A percentile compares a stretch with the other conserved stretches of the same genome.
Conservation (phyloP, 2,797 vertebrate species). For the Eleutherodactylus coqui region DNA sequence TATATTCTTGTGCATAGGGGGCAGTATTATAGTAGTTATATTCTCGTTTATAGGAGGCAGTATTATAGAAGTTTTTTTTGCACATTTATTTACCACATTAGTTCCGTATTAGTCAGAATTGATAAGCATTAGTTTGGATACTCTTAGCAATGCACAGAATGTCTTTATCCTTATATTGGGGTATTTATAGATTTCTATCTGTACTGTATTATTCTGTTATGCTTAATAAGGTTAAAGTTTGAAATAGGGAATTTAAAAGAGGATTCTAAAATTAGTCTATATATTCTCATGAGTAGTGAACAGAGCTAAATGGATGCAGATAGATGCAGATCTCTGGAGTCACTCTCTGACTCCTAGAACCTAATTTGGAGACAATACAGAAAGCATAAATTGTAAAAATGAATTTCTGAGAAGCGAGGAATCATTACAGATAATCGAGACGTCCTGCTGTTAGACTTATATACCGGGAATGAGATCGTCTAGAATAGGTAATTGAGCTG, state of each 20-base stretch:
- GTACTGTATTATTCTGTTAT: neutral
- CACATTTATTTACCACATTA: too few relatives aligned
- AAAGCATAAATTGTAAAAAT: conserved; percentile 7
- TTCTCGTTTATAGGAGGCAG: too few relatives aligned
- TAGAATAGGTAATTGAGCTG: neutral
- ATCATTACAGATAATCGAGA: conserved; percentile 7
- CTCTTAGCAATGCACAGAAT: neutral
- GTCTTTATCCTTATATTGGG: neutral
- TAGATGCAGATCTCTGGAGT: neutral
- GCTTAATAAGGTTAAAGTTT: neutral
- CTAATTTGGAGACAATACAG: conserved; percentile 2
- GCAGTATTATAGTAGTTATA: too few relatives aligned
- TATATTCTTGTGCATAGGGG: too few relatives aligned
- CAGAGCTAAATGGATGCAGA: neutral
- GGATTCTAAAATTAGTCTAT: neutral
- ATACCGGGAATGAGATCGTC: conserved; percentile 16
- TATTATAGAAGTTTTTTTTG: too few relatives aligned
- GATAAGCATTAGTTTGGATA: neutral
- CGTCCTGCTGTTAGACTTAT: conserved; percentile 2
- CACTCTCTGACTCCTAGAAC: neutral
- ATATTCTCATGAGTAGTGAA: neutral
- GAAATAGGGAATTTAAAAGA: neutral
- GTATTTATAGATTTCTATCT: accelerated
- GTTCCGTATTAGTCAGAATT: neutral
- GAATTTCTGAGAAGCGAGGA: neutral